A percentile compares a stretch with the other conserved stretches of the same genome.
Conservation (phyloP, 2,797 vertebrate species). For the Gastrophryne carolinensis region DNA sequence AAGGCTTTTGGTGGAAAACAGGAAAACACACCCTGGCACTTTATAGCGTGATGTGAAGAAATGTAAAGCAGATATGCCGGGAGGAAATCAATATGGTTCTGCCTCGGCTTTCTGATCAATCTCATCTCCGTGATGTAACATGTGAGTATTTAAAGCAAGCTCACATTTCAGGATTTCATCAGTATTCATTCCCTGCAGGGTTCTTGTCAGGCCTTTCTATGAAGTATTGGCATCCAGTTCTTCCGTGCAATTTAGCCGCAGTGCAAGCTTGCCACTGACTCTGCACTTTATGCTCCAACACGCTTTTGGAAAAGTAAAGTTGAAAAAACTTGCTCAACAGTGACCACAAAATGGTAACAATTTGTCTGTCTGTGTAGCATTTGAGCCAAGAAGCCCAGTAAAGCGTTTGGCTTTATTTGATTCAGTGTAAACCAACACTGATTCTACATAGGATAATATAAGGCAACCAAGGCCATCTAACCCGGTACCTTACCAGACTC, state of each 20-base stretch:
- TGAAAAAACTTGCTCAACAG: background rate
- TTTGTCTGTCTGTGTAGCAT: background rate
- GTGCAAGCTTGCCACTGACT: background rate
- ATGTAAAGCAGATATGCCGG: conserved; percentile 8
- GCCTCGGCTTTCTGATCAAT: conserved; percentile 19
- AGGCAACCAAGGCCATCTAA: too few relatives aligned
- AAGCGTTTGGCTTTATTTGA: too few relatives aligned
- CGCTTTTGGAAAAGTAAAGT: background rate
- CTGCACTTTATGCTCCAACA: background rate
- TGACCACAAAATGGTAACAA: background rate
- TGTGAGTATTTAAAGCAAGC: conserved; percentile 30
- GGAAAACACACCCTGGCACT: background rate
- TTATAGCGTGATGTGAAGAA: background rate
- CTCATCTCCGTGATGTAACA: conserved; percentile 22
- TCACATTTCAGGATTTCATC: conserved; percentile 30
- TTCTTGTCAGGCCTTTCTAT: conserved; percentile 37
- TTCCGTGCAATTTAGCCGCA: conserved; percentile 21
- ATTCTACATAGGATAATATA: too few relatives aligned
- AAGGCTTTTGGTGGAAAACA: background rate
- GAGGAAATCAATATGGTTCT: conserved; percentile 12
- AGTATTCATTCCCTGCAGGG: conserved; percentile 39
- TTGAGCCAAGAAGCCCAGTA: too few relatives aligned
- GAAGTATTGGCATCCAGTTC: conserved; percentile 22
- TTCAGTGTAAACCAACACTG: too few relatives aligned
- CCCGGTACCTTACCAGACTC: too few relatives aligned